Conservation (phyloP, 2,113 vertebrate genomes). For the Hypomesus transpacificus region DNA sequence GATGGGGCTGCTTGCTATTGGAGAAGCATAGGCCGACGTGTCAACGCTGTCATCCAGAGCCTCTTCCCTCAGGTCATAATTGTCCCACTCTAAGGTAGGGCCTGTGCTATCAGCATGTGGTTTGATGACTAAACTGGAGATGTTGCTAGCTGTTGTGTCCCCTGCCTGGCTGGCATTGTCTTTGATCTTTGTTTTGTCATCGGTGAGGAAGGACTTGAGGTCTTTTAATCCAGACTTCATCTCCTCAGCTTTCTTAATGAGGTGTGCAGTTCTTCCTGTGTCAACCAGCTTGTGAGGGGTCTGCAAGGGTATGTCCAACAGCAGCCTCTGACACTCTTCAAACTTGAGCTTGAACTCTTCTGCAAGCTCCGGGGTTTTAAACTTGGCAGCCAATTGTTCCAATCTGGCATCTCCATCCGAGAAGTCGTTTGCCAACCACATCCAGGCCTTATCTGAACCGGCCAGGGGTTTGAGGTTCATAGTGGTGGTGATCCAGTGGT, state of each 20-base stretch:
- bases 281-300: slow-evolving; percentile 96
- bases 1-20: slow-evolving; percentile 80
- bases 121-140: slow-evolving; percentile 70
- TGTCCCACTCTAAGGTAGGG: slow-evolving; percentile 90
- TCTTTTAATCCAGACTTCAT: slow-evolving; percentile 98
- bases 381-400: slow-evolving; percentile 92
- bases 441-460: slow-evolving; percentile 94
- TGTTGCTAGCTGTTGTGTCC: slow-evolving; percentile 27
- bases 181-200: slow-evolving; percentile 84
- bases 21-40: slow-evolving; percentile 82
- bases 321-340: slow-evolving; percentile 88
- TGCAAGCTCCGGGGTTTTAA: slow-evolving; percentile 90
- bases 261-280: slow-evolving; percentile 87
- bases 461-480: slow-evolving; percentile 94
- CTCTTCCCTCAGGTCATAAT: slow-evolving; percentile 85
- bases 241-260: slow-evolving; percentile 96
- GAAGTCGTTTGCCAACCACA: slow-evolving; percentile 94
- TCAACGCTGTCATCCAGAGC: slow-evolving; percentile 80
- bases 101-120: slow-evolving; percentile 76
- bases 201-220: slow-evolving; percentile 89
- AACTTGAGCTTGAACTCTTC: slow-evolving; percentile 94
- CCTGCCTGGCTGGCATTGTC: slow-evolving; percentile 61
- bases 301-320: slow-evolving; percentile 93
- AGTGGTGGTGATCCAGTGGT: slow-evolving; percentile 97
- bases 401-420: slow-evolving; percentile 90